These are phyloP conservation scores for Craniophora ligustri DNA, from an alignment of 2,888 invertebrate genomes.

Conservation along the genomic window DNA sequence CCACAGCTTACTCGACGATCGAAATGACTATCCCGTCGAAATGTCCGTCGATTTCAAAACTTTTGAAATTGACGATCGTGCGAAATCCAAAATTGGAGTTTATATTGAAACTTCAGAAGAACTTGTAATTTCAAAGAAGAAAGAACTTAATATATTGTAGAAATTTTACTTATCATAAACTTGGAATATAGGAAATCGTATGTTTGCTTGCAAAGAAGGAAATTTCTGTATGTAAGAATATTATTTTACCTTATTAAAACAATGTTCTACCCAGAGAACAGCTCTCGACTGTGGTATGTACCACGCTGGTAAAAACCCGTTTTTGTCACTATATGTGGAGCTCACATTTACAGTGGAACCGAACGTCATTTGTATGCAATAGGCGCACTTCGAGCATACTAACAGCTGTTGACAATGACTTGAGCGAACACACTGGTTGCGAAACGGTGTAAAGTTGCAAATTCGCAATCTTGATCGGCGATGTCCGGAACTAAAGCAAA, in stretches of 20 bases:
- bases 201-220: no score
- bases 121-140: constrained; percentile 32
- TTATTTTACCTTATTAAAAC: no score
- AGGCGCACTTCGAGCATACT: constrained; percentile 31
- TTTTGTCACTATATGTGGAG: constrained; percentile 16
- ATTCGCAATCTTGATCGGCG: constrained; percentile 62
- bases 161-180: constrained; percentile 25
- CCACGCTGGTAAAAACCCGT: neutral
- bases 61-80: constrained; percentile 52
- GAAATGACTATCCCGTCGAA: constrained; percentile 53
- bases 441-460: constrained; percentile 50
- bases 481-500: constrained; percentile 59
- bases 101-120: constrained; percentile 52
- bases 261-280: no score
- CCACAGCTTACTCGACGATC: constrained; percentile 52
- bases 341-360: constrained; percentile 21
- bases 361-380: constrained; percentile 40
- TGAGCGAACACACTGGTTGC: constrained; percentile 23
- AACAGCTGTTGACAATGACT: constrained; percentile 41
- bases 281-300: no score
- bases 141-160: constrained; percentile 37
- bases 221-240: no score
- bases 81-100: constrained; percentile 53
- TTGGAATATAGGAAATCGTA: no score
- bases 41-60: constrained; percentile 53